Evolutionary conservation across 2,113 vertebrate genomes (phyloP), one percentile per base, ranked within the genome.

Genomic region (Tonatia bakeri): DNA sequence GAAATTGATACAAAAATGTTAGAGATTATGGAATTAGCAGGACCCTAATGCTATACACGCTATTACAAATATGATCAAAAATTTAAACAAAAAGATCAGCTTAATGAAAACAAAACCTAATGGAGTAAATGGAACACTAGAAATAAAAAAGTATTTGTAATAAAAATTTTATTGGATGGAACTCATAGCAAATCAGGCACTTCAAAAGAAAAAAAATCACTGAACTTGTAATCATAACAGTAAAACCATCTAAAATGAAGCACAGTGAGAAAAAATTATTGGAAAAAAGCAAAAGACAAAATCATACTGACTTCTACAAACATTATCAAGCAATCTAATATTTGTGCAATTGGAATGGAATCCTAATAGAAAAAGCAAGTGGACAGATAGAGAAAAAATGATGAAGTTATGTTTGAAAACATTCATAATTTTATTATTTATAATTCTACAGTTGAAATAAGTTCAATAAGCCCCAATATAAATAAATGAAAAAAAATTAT

Each of bases 151-250:
- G 33, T 61, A 70, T 31, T 16, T 56, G 9, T 61, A 91, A 65
- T 56, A 90, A 76, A 95, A 72, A 65, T 50, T 31, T 28, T 75
- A 76, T 36, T 94, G 7, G n/a, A 40, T 75, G 26, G 26, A 80
- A 64, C 31, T 64, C 26, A 75, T n/a, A 87, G 14, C 3, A 77
- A 56, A 56, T 82, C 15, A 70, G 14, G 5, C 4, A 93, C 19
- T 81, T 92, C 38, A 86, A 72, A 92, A 91, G 22, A 88, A 92
- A 91, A 91, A 91, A 88, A 9, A 45, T 82, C 16, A 72, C n/a
- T 67, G 7, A 45, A 56, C 64, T 90, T 90, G 7, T 50, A 87
- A 81, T 69, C 72, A 54, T n/a, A 50, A 43, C 15, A 79, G 65
- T 54, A 75, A 86, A 72, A 65, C 38, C 15, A 43, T 28, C 43